These are phyloP conservation scores for Schizopygopsis pylzovi DNA, from an alignment of 2,797 vertebrate species.

Conservation along the genomic window DNA sequence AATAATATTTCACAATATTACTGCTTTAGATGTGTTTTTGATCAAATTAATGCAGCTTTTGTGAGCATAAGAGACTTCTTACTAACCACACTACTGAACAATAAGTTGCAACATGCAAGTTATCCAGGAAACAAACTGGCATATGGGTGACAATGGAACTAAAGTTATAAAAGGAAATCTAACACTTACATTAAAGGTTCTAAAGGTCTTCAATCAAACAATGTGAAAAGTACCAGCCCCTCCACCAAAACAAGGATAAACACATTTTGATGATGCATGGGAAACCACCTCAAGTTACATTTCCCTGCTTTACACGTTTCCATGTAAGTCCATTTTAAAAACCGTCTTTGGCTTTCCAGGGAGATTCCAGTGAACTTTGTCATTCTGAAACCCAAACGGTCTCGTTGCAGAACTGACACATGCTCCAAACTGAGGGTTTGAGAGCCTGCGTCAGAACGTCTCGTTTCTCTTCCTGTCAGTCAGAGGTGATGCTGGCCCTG, in stretches of 20 bases:
- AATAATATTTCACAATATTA: background rate
- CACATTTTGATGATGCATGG: background rate
- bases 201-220: background rate
- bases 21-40: background rate
- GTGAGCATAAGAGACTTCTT: no score
- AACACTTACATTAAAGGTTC: background rate
- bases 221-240: background rate
- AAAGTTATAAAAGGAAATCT: background rate
- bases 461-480: slow-evolving; percentile 21
- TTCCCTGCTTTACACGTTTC: background rate
- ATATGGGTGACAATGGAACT: background rate
- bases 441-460: background rate
- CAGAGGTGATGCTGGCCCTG: background rate
- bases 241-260: background rate
- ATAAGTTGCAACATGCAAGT: background rate
- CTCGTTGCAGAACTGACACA: background rate
- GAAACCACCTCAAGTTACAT: background rate
- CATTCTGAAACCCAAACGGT: background rate
- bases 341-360: background rate
- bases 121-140: background rate
- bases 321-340: background rate
- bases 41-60: background rate
- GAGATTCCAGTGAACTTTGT: background rate
- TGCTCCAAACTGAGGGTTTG: background rate
- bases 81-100: background rate